Evolutionary conservation across 2,113 vertebrate species (phyloP), one percentile per base, ranked within the genome.

Genomic region (Arenaria interpres): DNA sequence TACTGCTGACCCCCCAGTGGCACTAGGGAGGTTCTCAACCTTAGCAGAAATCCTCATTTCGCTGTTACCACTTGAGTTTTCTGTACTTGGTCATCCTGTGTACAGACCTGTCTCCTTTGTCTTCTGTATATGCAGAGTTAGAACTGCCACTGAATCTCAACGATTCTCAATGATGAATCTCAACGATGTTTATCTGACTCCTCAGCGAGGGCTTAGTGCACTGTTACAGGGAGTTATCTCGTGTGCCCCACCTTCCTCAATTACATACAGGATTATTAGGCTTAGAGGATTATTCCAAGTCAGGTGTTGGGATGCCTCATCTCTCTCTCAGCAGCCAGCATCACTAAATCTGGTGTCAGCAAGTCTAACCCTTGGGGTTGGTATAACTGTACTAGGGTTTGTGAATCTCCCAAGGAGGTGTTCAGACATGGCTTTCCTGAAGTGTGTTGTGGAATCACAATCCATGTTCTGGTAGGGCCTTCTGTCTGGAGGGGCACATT

Each of bases 11-110:
- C 8, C 35, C 41, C 5, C 25, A 41, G 60, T 71, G 57, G 30
- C 43, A 39, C 37, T 43, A 32, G 27, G 41, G 46, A 66, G 32
- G 68, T 69, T 93, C 50, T 72, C 41, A 82, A 1, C 41, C 54
- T 51, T 43, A 45, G 54, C 39, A 76, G n/a, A 81, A 89, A 30
- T 48, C 43, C 53, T 20, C 13, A 28, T 82, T 82, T 75, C 5
- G 1, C 27, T 28, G 17, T 88, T 92, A 46, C 4, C 33, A 5
- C 27, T 88, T 60, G 15, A 60, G 21, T 69, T 94, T 83, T 73
- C 53, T 76, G 25, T 45, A 41, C n/a, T 27, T 83, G 8, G 12
- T 72, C 21, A 22, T 83, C 30, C 53, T 56, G 1, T 0, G 0
- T 68, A 8, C 6, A 66, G 35, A 41, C 27, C 48, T 53, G 8